Base-by-base conservation (phyloP, 1,140 invertebrate genomes). In the Drosophila subobscura region DNA sequence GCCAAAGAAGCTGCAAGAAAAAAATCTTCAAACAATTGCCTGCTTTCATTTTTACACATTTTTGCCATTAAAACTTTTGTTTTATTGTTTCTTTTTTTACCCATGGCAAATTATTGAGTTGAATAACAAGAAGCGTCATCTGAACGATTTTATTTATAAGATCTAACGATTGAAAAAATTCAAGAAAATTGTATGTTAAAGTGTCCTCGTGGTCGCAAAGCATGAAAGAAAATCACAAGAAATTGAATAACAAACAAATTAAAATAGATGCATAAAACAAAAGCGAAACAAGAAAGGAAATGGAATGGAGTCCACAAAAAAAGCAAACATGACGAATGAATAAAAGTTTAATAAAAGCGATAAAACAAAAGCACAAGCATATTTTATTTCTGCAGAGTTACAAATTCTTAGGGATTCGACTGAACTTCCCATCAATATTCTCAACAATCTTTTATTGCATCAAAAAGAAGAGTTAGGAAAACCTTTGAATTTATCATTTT, bases 271-370 rank as follows among this genome's bases (percentile, higher is more conserved):
- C 59, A 75, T 65, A 45, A 47, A 70, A 37, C 59, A 45, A 25
- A 52, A 50, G 12, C 29, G 27, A 37, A 37, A 12, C 33, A 37
- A 12, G 33, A 37, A 37, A 12, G 33, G 33, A 37, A 12, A 37
- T n/a, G n/a, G n/a, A n/a, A n/a, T n/a, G 20, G 53, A 71, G 61
- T 41, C 56, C 47, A 60, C 46, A 65, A 58, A 65, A 58, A 60
- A 86, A 58, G 73, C 77, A 74, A 80, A 77, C 80, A 86, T 80
- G 80, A 86, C 80, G 80, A 86, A 86, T 86, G 68, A 85, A 86
- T 85, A 85, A 53, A 86, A 85, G 80, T 86, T 85, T 86, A 85
- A 85, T 85, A 86, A 85, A 85, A 86, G 73, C 80, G 77, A 84
- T 85, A 74, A 71, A 81, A 74, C 44, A 67, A 53, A 42, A 3